Evolutionary conservation across 2,888 invertebrate genomes (phyloP), one percentile per base, ranked within the genome.

Genomic region (Sthenelais limicola): DNA sequence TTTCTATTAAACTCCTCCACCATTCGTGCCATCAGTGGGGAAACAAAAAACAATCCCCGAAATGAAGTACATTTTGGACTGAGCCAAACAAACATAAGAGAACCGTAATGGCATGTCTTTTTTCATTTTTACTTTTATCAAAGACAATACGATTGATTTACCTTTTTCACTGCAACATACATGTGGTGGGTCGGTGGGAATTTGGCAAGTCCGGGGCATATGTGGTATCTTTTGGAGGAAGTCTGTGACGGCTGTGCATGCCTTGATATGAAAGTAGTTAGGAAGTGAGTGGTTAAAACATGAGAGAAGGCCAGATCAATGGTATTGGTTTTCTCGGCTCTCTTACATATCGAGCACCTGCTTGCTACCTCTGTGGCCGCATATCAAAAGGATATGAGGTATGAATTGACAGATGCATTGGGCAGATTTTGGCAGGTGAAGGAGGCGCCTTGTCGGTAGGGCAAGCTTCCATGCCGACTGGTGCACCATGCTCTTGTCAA

Each of bases 61-160:
- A n/a, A n/a, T n/a, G n/a, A n/a, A n/a, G n/a, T n/a, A n/a, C n/a
- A n/a, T n/a, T n/a, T n/a, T n/a, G n/a, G n/a, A n/a, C n/a, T n/a
- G n/a, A n/a, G n/a, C n/a, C n/a, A n/a, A n/a, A n/a, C n/a, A n/a
- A n/a, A n/a, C n/a, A n/a, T n/a, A n/a, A n/a, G n/a, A n/a, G n/a
- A n/a, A n/a, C n/a, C n/a, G n/a, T n/a, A n/a, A n/a, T n/a, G n/a
- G n/a, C n/a, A n/a, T n/a, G n/a, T n/a, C n/a, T n/a, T n/a, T n/a
- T n/a, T n/a, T n/a, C n/a, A n/a, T n/a, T n/a, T n/a, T n/a, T n/a
- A n/a, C n/a, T n/a, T n/a, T n/a, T n/a, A n/a, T n/a, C n/a, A n/a
- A n/a, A n/a, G n/a, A n/a, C n/a, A n/a, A n/a, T n/a, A n/a, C 35
- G 38, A 62, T 62, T 62, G 62, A 62, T 62, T 62, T 12, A 24